A percentile compares a stretch with the other conserved stretches of the same genome.
Conservation (phyloP, 2,888 invertebrate species). For the Electrophaes corylata region DNA sequence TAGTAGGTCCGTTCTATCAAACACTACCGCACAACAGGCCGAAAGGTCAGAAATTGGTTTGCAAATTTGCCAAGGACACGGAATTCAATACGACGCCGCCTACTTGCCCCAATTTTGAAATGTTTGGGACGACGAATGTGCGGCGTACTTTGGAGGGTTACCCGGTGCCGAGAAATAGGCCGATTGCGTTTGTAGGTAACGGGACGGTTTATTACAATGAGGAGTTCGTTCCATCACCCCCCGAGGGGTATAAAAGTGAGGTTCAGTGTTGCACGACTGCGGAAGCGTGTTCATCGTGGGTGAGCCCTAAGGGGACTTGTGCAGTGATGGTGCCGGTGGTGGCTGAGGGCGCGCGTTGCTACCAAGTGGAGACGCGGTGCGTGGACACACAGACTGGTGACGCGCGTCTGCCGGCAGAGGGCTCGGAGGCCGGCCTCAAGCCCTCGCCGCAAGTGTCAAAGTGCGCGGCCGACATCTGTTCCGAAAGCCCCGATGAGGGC, state of each 20-base stretch:
- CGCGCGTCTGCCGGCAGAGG: slow-evolving; percentile 70
- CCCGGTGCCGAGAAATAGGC: slow-evolving; percentile 84
- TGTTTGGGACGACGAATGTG: slow-evolving; percentile 82
- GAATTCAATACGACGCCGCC: slow-evolving; percentile 73
- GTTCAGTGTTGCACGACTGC: slow-evolving; percentile 76
- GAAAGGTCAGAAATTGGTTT: slow-evolving; percentile 80
- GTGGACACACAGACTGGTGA: slow-evolving; percentile 86
- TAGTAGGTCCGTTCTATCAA: slow-evolving; percentile 86
- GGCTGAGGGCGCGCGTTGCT: slow-evolving; percentile 75
- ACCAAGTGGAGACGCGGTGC: slow-evolving; percentile 84
- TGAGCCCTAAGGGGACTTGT: slow-evolving; percentile 80
- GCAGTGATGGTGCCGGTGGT: slow-evolving; percentile 80
- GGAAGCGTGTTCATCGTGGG: slow-evolving; percentile 75
- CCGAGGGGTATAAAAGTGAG: slow-evolving; percentile 88
- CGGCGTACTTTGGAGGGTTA: slow-evolving; percentile 93
- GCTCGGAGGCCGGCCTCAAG: slow-evolving; percentile 70
- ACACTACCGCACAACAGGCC: slow-evolving; percentile 90
- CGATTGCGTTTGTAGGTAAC: slow-evolving; percentile 77
- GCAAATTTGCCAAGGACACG: slow-evolving; percentile 79
- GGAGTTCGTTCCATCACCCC: slow-evolving; percentile 87
- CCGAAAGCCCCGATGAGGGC: slow-evolving; percentile 94
- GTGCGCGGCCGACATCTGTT: slow-evolving; percentile 82
- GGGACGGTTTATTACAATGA: slow-evolving; percentile 80
- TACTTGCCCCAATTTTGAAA: slow-evolving; percentile 72
- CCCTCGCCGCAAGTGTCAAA: slow-evolving; percentile 76